These are phyloP conservation scores for Actenoides hombroni DNA, from an alignment of 2,113 vertebrate species.

Conservation along the genomic window DNA sequence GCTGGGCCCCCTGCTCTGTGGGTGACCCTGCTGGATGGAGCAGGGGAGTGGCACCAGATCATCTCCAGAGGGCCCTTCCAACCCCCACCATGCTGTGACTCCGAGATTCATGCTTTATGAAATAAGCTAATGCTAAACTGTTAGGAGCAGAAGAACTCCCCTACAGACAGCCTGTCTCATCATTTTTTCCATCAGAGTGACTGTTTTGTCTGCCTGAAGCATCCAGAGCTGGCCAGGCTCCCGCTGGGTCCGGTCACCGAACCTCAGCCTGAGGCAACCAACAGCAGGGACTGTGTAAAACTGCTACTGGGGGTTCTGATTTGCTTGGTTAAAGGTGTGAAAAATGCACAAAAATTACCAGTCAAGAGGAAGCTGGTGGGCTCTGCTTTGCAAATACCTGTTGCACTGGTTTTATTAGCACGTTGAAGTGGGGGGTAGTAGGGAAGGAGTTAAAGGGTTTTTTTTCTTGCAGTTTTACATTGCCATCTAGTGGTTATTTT, in stretches of 20 bases:
- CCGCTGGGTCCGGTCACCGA: fast-evolving
- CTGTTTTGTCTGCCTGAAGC: background rate
- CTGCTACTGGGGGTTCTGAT: background rate
- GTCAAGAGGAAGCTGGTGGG: background rate
- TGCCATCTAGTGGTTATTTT: slow-evolving; percentile 58
- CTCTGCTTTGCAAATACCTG: background rate
- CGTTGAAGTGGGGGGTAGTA: fast-evolving
- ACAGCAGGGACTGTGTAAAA: background rate
- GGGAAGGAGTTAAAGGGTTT: background rate
- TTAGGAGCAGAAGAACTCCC: background rate
- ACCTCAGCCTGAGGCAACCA: background rate
- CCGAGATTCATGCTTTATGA: background rate
- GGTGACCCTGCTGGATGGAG: background rate
- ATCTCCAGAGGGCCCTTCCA: background rate
- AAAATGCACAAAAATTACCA: background rate
- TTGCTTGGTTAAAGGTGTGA: background rate
- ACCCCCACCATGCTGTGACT: background rate
- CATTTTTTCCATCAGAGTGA: background rate
- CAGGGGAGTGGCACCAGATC: too few relatives aligned
- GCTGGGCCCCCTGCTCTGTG: background rate
- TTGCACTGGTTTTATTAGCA: background rate
- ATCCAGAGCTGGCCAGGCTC: background rate
- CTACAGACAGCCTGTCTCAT: background rate
- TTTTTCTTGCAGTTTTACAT: background rate
- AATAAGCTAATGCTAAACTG: background rate